phyloP scores from a whole-genome alignment of 2,888 invertebrate genomes.

The Tetragonisca angustula region DNA sequence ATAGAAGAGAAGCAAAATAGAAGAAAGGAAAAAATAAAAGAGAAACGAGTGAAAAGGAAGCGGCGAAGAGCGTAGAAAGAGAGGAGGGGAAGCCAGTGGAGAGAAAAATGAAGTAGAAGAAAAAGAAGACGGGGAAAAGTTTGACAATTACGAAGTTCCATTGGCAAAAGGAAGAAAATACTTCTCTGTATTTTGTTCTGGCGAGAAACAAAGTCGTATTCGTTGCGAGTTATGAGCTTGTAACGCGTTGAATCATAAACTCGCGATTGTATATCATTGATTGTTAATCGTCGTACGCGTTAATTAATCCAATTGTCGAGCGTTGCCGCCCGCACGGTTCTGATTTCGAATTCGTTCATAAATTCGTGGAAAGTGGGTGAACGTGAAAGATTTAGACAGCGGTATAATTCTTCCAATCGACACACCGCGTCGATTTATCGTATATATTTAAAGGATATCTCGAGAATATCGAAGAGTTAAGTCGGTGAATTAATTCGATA shows the following conservation, averaged over 20 bases:
- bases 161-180: background rate
- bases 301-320: background rate
- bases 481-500: background rate
- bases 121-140: background rate
- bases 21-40: background rate
- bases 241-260: slow-evolving; percentile 11
- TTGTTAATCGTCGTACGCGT: background rate
- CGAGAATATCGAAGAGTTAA: background rate
- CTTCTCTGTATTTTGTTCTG: background rate
- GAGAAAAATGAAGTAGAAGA: background rate
- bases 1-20: background rate
- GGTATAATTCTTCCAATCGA: too few relatives aligned
- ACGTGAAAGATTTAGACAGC: too few relatives aligned
- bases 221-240: background rate
- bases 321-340: background rate
- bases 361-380: background rate
- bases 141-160: background rate
- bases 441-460: background rate
- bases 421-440: too few relatives aligned
- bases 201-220: background rate
- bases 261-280: slow-evolving; percentile 16
- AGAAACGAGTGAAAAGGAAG: background rate
- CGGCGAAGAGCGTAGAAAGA: slow-evolving; percentile 7
- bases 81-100: background rate
- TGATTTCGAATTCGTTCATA: background rate